These are phyloP conservation scores for Drosophila pectinifera DNA, from an alignment of 1,140 invertebrate species.

Conservation along the genomic window DNA sequence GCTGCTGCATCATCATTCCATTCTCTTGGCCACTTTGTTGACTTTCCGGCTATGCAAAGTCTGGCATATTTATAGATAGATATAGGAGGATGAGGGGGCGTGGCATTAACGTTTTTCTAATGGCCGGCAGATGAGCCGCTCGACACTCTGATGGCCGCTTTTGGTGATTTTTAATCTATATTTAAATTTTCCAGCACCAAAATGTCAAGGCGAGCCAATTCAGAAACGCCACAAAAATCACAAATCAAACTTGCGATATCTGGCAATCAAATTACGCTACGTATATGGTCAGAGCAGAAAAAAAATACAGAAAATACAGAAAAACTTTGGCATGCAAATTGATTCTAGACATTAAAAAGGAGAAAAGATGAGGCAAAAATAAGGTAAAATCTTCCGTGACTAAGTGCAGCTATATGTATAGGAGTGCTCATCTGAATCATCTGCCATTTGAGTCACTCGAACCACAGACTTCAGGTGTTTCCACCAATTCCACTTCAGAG, in stretches of 20 bases:
- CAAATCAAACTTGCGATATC: conserved; percentile 50
- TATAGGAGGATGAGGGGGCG: conserved; percentile 22
- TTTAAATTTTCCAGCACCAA: conserved; percentile 54
- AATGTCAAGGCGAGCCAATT: conserved; percentile 72
- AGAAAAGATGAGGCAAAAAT: conserved; percentile 13
- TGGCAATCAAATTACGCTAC: conserved; percentile 53
- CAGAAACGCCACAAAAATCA: conserved; percentile 48
- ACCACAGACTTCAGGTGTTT: conserved; percentile 19
- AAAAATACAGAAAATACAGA: conserved; percentile 8
- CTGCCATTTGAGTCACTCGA: conserved; percentile 31
- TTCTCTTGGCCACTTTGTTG: conserved; percentile 52
- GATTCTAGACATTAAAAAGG: conserved; percentile 3
- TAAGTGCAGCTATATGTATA: conserved; percentile 24
- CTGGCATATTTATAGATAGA: conserved; percentile 44
- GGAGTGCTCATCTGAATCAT: conserved; percentile 44
- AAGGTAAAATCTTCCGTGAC: conserved; percentile 30
- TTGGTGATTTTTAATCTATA: conserved; percentile 63
- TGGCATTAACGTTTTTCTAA: conserved; percentile 42
- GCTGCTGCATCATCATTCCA: conserved; percentile 34
- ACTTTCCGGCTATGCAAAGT: conserved; percentile 79
- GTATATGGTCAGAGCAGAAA: conserved; percentile 49
- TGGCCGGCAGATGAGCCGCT: conserved; percentile 54
- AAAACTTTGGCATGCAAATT: conserved; percentile 59
- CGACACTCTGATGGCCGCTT: conserved; percentile 39
- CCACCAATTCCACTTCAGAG: conserved; percentile 9